Evolutionary conservation across 2,888 invertebrate species (phyloP).

Genomic region (Andrena dorsata): DNA sequence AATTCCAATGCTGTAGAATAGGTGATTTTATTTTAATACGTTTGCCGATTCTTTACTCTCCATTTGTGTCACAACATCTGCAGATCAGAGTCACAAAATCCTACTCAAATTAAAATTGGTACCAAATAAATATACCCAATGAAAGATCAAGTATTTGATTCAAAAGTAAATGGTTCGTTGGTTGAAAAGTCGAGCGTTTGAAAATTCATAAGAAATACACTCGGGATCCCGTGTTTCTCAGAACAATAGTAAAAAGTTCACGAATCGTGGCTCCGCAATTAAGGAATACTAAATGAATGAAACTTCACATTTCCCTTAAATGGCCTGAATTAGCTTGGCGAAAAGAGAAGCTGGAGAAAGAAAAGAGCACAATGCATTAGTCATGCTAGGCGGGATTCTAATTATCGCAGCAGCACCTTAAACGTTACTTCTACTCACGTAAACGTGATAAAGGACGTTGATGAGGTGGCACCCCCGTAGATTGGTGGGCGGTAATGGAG

Average conservation of each 20-base stretch:
- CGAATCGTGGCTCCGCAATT: neutral
- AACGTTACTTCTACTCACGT: constrained; percentile 88
- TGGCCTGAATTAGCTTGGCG: neutral
- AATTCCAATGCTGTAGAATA: too few species aligned
- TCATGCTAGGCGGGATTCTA: constrained; percentile 15
- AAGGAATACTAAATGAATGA: neutral
- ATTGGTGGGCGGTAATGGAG: constrained; percentile 97
- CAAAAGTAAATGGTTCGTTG: neutral
- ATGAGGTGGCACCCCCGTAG: constrained; percentile 97
- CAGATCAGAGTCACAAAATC: neutral
- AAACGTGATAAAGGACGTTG: constrained; percentile 96
- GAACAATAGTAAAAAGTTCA: neutral
- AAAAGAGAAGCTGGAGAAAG: neutral
- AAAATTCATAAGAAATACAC: neutral
- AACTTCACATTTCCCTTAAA: constrained; percentile 1
- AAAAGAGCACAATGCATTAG: constrained; percentile 21
- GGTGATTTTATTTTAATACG: too few species aligned
- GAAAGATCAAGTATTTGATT: neutral
- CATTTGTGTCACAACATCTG: too few species aligned
- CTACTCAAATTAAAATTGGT: neutral
- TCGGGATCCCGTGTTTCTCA: neutral
- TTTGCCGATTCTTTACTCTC: too few species aligned
- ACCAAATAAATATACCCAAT: neutral
- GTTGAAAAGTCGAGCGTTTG: neutral
- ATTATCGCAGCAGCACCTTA: constrained; percentile 20